Base-by-base conservation (phyloP, 2,888 invertebrate genomes). In the Anodontia alba region DNA sequence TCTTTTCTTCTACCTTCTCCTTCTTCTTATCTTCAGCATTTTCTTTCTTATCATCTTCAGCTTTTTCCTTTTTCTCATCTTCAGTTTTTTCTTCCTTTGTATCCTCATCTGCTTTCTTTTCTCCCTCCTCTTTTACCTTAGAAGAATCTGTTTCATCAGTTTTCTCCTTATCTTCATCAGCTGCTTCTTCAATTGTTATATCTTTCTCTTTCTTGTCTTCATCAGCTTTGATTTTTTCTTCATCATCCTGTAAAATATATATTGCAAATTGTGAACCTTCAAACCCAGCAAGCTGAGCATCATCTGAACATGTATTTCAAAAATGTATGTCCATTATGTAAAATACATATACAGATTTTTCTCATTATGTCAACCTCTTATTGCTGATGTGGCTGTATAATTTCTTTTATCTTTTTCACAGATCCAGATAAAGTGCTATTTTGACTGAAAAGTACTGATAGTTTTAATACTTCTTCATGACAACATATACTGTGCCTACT, bases 161-260 rank as follows among this genome's bases (percentile, higher is more conserved):
- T 17, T 77, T 74, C 49, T 76, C 81, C 29, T 43, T 73, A 51
- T 78, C 78, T 36, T 85, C 78, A 43, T 76, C 78, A 76, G 75
- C 79, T 31, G 69, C 81, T 73, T 82, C 80, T 43, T 80, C 80
- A 46, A 82, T 78, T 23, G 78, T 77, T 66, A 73, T 80, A 62
- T 83, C 83, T 66, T 84, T 84, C 17, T 86, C 86, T 33, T 70
- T 80, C 54, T 85, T 85, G 62, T 84, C 82, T 49, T 78, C 85
- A 62, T 83, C 85, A 23, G 78, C 80, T 49, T 81, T 83, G 5
- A 70, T 54, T 51, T 84, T 84, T 17, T 82, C 84, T 51, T 86
- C 86, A 69, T 80, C 80, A 46, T 85, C 82, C 85, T 85, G 43
- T 26, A 77, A 70, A 54, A 51, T 51, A 20, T n/a, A n/a, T n/a